A percentile compares a stretch with the other conserved stretches of the same genome.
These are phyloP conservation scores for Cyanoderma ruficeps DNA, from an alignment of 2,113 vertebrate species.

Conservation along the genomic window DNA sequence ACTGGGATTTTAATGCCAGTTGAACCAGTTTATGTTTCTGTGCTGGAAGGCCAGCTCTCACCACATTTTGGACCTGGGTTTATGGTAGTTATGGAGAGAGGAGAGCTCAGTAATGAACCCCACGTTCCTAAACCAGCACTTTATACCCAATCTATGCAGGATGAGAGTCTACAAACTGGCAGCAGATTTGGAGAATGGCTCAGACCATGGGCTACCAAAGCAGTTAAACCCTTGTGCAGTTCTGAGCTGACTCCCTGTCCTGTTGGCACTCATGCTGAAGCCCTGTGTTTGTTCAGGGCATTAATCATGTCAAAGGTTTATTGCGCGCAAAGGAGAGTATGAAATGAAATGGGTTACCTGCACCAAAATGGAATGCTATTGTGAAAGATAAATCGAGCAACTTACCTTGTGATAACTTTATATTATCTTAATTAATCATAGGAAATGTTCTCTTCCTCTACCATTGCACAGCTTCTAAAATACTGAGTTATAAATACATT, in stretches of 20 bases:
- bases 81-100: neutral
- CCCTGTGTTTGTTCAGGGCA: neutral
- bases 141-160: neutral
- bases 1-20: neutral
- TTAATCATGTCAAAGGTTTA: slow-evolving; percentile 4
- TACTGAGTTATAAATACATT: slow-evolving; percentile 4
- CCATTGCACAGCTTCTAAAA: neutral
- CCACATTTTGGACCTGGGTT: neutral
- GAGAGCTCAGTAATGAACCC: neutral
- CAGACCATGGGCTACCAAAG: neutral
- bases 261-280: neutral
- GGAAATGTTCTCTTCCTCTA: neutral
- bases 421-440: slow-evolving; percentile 15
- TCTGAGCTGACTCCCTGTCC: neutral
- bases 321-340: neutral
- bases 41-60: accelerated
- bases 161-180: neutral
- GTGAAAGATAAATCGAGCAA: neutral
- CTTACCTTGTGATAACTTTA: slow-evolving; percentile 4
- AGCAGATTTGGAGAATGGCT: neutral
- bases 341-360: neutral
- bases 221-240: neutral
- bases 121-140: neutral
- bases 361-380: neutral
- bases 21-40: neutral